Evolutionary conservation across 2,797 vertebrate species (phyloP), one percentile per base, ranked within the genome.

Genomic region (Buceros bicornis): DNA sequence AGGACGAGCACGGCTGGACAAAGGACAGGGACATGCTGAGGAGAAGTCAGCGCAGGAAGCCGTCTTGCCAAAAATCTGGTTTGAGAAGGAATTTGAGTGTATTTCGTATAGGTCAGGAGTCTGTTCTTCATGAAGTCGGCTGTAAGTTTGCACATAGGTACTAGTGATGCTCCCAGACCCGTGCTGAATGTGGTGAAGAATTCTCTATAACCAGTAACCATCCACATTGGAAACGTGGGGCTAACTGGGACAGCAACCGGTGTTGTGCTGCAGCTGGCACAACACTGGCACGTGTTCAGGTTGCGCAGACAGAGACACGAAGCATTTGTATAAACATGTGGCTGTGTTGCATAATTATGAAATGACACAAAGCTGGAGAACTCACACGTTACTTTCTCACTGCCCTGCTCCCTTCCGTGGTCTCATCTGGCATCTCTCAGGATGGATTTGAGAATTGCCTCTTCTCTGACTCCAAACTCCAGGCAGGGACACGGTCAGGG

Each of bases 381-480:
- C 17, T 40, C 7, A 0, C 4, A 5, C 3, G 16, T 21, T 51
- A 56, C 29, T 60, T 88, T 76, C 74, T 35, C 14, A 2, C 3
- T 6, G 15, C 37, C 14, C 33, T 47, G 13, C 12, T 43, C n/a
- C 67, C 29, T 69, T 48, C 58, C 26, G 7, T 2, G 31, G 82
- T 7, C 45, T 50, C 69, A 74, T 28, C 16, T 4, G n/a, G 16
- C 20, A 6, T 67, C 70, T 61, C 11, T n/a, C 42, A 28, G 54
- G 66, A 72, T 61, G 47, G n/a, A 18, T 61, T 76, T 35, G 65
- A 69, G 66, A 77, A 31, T 2, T 54, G 61, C n/a, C 31, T 65
- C 72, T 62, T 65, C 87, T 71, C 65, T 60, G 72, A 29, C 43
- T 70, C 31, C 57, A 61, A 6, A 51, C 28, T 47, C n/a, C 82